Conservation (phyloP, 1,140 invertebrate genomes). For the Ectropis grisescens region DNA sequence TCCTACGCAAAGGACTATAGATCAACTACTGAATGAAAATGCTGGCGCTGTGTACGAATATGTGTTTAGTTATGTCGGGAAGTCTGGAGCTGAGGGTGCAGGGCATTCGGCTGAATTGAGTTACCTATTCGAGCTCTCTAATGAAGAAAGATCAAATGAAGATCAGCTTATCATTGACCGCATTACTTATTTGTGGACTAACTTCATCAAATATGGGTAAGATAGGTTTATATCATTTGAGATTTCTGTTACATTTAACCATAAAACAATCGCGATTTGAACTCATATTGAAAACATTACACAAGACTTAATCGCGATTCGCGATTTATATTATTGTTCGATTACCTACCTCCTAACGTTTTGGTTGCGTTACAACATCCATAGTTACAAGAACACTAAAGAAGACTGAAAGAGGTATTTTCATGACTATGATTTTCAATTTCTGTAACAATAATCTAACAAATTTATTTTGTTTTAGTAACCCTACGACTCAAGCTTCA, state of each 20-base stretch:
- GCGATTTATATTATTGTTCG: too few relatives aligned
- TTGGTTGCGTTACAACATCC: too few relatives aligned
- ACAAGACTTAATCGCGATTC: too few relatives aligned
- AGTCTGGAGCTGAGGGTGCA: constrained; percentile 16
- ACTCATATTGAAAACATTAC: too few relatives aligned
- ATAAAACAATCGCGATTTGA: too few relatives aligned
- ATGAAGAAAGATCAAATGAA: constrained; percentile 12
- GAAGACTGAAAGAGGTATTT: too few relatives aligned
- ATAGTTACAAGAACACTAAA: too few relatives aligned
- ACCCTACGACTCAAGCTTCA: constrained; percentile 36
- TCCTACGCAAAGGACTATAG: constrained; percentile 36
- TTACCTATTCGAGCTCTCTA: constrained; percentile 35
- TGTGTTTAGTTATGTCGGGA: constrained; percentile 37
- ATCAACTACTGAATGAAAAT: constrained; percentile 34
- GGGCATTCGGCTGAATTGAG: constrained; percentile 34
- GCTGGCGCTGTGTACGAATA: constrained; percentile 43
- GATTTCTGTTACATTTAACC: constrained; percentile 4
- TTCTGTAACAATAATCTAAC: too few relatives aligned
- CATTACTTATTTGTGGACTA: constrained; percentile 37
- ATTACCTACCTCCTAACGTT: too few relatives aligned
- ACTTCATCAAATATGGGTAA: constrained; percentile 56
- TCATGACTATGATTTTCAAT: too few relatives aligned
- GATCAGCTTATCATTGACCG: constrained; percentile 30
- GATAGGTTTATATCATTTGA: constrained; percentile 3
- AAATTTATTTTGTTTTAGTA: constrained; percentile 30